Evolutionary conservation across 2,113 vertebrate genomes (phyloP).

Genomic region (Sula dactylatra): DNA sequence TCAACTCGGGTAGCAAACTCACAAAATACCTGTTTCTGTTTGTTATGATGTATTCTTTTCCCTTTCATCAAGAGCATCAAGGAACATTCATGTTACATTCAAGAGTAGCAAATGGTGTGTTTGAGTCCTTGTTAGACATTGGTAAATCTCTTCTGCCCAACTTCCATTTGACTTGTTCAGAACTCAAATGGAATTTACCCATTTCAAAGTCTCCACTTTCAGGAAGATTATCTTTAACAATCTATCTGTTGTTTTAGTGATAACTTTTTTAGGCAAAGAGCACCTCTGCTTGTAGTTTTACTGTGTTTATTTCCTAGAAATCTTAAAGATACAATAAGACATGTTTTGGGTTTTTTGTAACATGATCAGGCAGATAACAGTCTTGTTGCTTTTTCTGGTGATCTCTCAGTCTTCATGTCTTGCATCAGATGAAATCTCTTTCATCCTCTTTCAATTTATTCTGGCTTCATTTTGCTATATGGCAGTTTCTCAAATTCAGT

Average conservation of each 20-base stretch:
- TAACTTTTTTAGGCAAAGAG: background rate
- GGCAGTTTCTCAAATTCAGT: background rate
- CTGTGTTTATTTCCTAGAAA: background rate
- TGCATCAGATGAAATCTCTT: background rate
- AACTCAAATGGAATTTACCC: background rate
- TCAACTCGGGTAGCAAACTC: background rate
- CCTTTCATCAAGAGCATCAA: background rate
- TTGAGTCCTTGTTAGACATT: background rate
- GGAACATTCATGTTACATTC: background rate
- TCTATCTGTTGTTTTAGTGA: background rate
- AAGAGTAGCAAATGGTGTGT: background rate
- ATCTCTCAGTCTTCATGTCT: background rate
- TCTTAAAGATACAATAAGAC: background rate
- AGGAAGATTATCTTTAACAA: background rate
- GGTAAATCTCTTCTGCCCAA: background rate
- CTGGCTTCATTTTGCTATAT: background rate
- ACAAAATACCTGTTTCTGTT: background rate
- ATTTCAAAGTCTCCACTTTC: background rate
- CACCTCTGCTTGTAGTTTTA: background rate
- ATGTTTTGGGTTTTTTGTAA: background rate
- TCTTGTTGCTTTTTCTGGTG: background rate
- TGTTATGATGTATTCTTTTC: background rate
- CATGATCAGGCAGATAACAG: background rate
- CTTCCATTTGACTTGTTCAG: background rate
- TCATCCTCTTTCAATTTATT: background rate